phyloP scores from a whole-genome alignment of 2,113 vertebrate species.

The Chroicocephalus ridibundus region DNA sequence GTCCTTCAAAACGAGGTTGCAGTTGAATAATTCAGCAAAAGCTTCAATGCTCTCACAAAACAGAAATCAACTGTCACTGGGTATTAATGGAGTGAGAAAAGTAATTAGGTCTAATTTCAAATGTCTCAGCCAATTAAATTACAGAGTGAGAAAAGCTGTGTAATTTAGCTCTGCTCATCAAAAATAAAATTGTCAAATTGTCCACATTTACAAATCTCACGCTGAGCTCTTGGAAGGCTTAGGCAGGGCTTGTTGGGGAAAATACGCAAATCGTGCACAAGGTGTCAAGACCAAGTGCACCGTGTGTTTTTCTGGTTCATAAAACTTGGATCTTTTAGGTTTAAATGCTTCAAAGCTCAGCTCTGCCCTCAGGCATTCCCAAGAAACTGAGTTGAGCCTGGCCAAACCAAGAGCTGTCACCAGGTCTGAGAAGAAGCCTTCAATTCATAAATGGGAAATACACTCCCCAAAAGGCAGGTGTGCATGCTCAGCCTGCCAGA shows the following conservation, averaged over 20 bases:
- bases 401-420: conserved; percentile 4
- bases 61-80: not conserved
- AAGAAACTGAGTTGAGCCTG: not conserved
- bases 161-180: conserved; percentile 5
- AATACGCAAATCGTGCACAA: not conserved
- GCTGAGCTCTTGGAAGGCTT: not conserved
- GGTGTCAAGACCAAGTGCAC: not conserved
- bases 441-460: not conserved
- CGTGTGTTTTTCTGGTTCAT: not conserved
- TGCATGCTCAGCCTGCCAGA: not conserved
- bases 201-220: not conserved
- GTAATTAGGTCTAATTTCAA: conserved; percentile 61
- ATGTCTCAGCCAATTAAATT: conserved; percentile 8
- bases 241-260: not conserved
- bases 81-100: conserved; percentile 20
- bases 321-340: not conserved
- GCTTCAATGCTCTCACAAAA: not conserved
- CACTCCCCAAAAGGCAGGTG: not conserved
- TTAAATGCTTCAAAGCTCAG: not conserved
- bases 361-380: not conserved
- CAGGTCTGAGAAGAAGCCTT: not conserved
- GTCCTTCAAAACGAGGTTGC: not conserved
- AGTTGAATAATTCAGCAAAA: not conserved
- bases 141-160: not conserved
- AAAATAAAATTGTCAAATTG: not conserved